Conservation (phyloP, 2,888 invertebrate species). For the Amphipoea oculea region DNA sequence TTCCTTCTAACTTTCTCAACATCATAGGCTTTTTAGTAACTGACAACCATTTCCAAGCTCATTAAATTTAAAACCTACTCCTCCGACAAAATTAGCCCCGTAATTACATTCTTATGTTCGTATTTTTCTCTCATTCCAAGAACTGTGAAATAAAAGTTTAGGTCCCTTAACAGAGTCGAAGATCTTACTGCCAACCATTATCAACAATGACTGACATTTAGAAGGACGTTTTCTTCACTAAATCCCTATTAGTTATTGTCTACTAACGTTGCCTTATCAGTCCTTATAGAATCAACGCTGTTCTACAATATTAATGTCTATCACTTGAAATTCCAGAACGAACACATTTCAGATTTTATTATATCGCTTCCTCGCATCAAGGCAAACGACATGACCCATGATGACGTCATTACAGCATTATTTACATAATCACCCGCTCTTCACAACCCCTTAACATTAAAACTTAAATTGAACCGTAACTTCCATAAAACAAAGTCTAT, state of each 20-base stretch:
- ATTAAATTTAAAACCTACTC: slow-evolving; percentile 40
- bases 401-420: slow-evolving; percentile 83
- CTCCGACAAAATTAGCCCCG: slow-evolving; percentile 38
- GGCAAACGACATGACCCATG: slow-evolving; percentile 80
- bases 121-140: slow-evolving; percentile 51
- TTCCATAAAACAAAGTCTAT: slow-evolving; percentile 53
- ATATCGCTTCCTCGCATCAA: slow-evolving; percentile 80
- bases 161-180: slow-evolving; percentile 36
- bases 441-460: slow-evolving; percentile 62
- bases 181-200: slow-evolving; percentile 52
- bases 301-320: slow-evolving; percentile 63
- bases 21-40: background rate
- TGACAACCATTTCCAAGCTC: slow-evolving; percentile 29
- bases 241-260: slow-evolving; percentile 40
- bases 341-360: slow-evolving; percentile 80
- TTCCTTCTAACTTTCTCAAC: background rate
- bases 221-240: slow-evolving; percentile 42
- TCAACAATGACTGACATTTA: slow-evolving; percentile 54
- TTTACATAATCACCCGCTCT: slow-evolving; percentile 83
- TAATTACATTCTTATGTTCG: slow-evolving; percentile 23
- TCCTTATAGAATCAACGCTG: slow-evolving; percentile 38
- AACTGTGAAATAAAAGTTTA: slow-evolving; percentile 57
- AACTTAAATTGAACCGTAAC: slow-evolving; percentile 63
- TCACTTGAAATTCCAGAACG: slow-evolving; percentile 64
- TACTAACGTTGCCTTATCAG: slow-evolving; percentile 57